These are phyloP conservation scores for Nettapus auritus DNA, from an alignment of 2,113 vertebrate genomes.

Conservation along the genomic window DNA sequence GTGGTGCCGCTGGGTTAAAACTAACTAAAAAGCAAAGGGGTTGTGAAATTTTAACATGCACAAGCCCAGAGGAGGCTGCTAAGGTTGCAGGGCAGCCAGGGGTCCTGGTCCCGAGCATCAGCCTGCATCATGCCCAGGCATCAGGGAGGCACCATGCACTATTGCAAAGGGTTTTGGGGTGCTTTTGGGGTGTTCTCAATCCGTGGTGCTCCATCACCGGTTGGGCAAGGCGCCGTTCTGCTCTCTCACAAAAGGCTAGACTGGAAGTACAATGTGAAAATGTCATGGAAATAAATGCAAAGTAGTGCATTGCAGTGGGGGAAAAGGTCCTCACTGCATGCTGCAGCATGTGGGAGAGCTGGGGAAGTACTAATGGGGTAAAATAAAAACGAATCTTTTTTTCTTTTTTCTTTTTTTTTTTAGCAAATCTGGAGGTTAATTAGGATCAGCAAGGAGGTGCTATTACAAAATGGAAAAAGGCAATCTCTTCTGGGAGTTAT, in stretches of 20 bases:
- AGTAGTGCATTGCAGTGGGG: too few relatives aligned
- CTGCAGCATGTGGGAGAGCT: not conserved
- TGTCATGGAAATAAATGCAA: not conserved
- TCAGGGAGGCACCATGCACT: accelerated
- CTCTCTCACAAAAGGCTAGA: not conserved
- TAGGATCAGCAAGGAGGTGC: not conserved
- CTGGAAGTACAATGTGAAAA: not conserved
- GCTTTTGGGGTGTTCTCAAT: not conserved
- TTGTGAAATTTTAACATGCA: not conserved
- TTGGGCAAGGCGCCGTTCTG: not conserved
- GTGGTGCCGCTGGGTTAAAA: not conserved
- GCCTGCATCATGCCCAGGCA: accelerated
- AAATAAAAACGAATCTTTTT: not conserved
- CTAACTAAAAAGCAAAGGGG: not conserved
- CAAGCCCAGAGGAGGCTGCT: not conserved
- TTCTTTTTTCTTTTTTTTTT: not conserved
- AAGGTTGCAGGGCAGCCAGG: not conserved
- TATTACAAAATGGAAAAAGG: not conserved
- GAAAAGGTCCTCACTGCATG: too few relatives aligned
- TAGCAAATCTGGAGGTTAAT: accelerated
- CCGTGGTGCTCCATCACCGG: not conserved
- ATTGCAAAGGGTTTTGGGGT: not conserved
- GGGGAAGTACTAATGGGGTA: accelerated
- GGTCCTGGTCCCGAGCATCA: accelerated
- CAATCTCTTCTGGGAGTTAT: not conserved